These are phyloP conservation scores for Diadumene lineata DNA, from an alignment of 92 coral and sea anemone species.

Conservation along the genomic window DNA sequence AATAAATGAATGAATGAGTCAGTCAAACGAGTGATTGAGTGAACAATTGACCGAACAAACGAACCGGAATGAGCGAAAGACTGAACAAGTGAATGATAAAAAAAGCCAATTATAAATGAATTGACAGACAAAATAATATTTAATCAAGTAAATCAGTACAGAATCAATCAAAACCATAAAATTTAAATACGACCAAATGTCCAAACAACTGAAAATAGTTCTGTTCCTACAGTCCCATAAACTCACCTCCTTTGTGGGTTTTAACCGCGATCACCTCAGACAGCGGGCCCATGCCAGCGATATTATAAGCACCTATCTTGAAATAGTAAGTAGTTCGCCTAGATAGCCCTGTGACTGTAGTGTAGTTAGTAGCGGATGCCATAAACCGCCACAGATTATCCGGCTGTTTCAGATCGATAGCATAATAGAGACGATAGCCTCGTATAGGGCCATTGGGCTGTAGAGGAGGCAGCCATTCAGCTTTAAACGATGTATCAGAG, in stretches of 20 bases:
- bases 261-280: slow-evolving; percentile 74
- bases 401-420: slow-evolving; percentile 51
- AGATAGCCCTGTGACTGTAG: slow-evolving; percentile 46
- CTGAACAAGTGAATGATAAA: neutral
- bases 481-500: slow-evolving; percentile 70
- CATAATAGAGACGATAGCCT: slow-evolving; percentile 72
- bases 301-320: slow-evolving; percentile 60
- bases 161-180: neutral
- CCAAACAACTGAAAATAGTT: too few species aligned
- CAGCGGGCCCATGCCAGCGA: slow-evolving; percentile 73
- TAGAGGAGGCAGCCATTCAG: slow-evolving; percentile 84
- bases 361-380: slow-evolving; percentile 54
- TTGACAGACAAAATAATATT: too few species aligned
- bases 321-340: slow-evolving; percentile 64
- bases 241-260: slow-evolving; percentile 80
- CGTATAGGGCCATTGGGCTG: slow-evolving; percentile 71
- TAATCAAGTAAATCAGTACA: neutral
- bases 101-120: too few species aligned
- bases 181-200: too few species aligned
- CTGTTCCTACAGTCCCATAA: too few species aligned
- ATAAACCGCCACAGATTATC: slow-evolving; percentile 54
- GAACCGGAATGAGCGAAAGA: neutral
- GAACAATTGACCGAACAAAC: neutral
- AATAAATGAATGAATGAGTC: neutral
- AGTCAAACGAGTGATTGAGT: neutral